These are phyloP conservation scores for Aramus guarauna DNA, from an alignment of 2,113 vertebrate genomes.

Conservation along the genomic window DNA sequence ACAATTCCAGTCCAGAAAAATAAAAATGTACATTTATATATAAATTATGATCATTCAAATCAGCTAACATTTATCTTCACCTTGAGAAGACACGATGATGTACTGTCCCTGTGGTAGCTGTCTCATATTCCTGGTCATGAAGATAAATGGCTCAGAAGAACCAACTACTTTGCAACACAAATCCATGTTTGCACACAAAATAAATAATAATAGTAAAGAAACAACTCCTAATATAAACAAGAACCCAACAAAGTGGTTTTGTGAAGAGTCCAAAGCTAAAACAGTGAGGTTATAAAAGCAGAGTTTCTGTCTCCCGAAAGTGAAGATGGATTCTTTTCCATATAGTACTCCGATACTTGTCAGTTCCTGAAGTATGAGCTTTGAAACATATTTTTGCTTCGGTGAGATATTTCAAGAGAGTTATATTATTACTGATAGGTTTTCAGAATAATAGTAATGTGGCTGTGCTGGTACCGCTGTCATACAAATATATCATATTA, in stretches of 20 bases:
- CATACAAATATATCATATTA: not conserved
- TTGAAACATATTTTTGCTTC: conserved; percentile 14
- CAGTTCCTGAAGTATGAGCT: not conserved
- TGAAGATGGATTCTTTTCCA: not conserved
- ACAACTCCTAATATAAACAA: not conserved
- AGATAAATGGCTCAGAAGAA: conserved; percentile 27
- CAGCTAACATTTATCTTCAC: not conserved
- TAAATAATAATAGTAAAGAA: not conserved
- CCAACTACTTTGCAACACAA: not conserved
- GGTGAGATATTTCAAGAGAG: not conserved
- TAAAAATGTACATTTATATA: not conserved
- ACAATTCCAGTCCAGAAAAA: not conserved
- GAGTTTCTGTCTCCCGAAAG: not conserved
- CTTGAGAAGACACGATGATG: not conserved
- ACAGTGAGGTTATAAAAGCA: not conserved
- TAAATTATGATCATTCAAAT: not conserved
- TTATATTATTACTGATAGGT: not conserved
- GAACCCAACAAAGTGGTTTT: not conserved
- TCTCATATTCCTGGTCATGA: not conserved
- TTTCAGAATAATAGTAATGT: conserved; percentile 19
- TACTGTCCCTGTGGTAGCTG: not conserved
- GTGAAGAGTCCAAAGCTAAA: not conserved
- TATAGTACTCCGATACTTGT: not conserved
- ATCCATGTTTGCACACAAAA: not conserved
- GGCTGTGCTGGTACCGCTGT: not conserved